Evolutionary conservation across 2,797 vertebrate species (phyloP).

Genomic region (Pangasius mekongensis): DNA sequence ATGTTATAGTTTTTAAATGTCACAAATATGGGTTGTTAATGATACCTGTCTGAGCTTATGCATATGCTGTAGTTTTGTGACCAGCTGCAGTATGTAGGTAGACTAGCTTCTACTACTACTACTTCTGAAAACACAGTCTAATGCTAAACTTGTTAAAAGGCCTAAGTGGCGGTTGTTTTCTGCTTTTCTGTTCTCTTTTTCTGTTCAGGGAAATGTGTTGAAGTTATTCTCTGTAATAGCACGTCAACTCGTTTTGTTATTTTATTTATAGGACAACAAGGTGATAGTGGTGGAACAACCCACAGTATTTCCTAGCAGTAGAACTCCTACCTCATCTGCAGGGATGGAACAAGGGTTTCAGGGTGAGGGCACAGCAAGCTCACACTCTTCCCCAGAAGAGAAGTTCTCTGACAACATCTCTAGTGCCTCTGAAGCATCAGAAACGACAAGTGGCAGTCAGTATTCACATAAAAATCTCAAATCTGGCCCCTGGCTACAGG

Average conservation of each 20-base stretch:
- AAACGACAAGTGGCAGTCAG: constrained; percentile 84
- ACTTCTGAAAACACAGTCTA: background rate
- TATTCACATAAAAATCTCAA: constrained; percentile 14
- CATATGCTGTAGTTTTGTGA: background rate
- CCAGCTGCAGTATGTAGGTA: background rate
- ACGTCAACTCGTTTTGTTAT: no score
- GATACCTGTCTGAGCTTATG: background rate
- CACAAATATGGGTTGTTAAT: background rate
- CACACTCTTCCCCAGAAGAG: constrained; percentile 84
- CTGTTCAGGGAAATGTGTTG: background rate
- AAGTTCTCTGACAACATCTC: constrained; percentile 90
- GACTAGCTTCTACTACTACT: no score
- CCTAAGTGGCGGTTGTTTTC: background rate
- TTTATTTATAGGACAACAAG: constrained; percentile 81
- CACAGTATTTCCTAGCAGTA: constrained; percentile 81
- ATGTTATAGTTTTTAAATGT: background rate
- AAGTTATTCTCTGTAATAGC: background rate
- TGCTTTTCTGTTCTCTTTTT: background rate
- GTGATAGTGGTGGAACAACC: constrained; percentile 92
- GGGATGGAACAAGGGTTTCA: constrained; percentile 78
- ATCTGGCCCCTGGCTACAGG: background rate
- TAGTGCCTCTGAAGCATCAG: constrained; percentile 84
- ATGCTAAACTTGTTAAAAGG: background rate
- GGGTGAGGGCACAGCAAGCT: constrained; percentile 75
- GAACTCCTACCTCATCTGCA: constrained; percentile 74